Evolutionary conservation across 2,888 invertebrate species (phyloP).

Genomic region (Epistrophe grossulariae): DNA sequence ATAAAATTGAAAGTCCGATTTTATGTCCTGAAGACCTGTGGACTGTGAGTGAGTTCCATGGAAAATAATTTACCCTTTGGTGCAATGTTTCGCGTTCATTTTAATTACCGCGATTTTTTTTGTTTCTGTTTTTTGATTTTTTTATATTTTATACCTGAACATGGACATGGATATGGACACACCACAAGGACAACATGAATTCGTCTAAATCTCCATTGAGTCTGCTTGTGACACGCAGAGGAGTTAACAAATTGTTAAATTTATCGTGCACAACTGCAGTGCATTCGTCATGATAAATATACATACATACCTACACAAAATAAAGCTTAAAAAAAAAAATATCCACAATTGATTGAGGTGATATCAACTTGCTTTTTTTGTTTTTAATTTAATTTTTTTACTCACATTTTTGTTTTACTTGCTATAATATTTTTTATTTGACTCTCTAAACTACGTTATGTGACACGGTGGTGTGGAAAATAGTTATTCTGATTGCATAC

Average conservation of each 20-base stretch:
- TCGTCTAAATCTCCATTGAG: conserved; percentile 13
- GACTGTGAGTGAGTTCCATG: not conserved
- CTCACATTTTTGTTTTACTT: conserved; percentile 6
- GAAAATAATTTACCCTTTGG: conserved; percentile 16
- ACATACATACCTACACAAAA: not conserved
- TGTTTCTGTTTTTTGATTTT: not conserved
- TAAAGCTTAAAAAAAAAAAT: not conserved
- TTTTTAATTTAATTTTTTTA: not conserved
- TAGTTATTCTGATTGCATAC: conserved; percentile 3
- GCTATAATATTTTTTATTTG: not conserved
- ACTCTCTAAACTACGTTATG: conserved; percentile 1
- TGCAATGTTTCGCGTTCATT: conserved; percentile 20
- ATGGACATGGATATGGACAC: not conserved
- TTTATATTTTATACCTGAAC: not conserved
- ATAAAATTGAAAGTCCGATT: conserved; percentile 4
- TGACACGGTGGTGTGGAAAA: not conserved
- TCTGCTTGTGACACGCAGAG: conserved; percentile 30
- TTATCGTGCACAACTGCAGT: conserved; percentile 41
- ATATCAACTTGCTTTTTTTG: conserved; percentile 13
- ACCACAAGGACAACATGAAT: conserved; percentile 20
- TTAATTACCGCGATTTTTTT: conserved; percentile 24
- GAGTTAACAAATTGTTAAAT: conserved; percentile 45
- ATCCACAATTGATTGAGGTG: conserved; percentile 32
- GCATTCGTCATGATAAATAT: conserved; percentile 11
- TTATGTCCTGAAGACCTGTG: not conserved